phyloP scores from a whole-genome alignment of 2,888 invertebrate species.

The Chouioia cunea region DNA sequence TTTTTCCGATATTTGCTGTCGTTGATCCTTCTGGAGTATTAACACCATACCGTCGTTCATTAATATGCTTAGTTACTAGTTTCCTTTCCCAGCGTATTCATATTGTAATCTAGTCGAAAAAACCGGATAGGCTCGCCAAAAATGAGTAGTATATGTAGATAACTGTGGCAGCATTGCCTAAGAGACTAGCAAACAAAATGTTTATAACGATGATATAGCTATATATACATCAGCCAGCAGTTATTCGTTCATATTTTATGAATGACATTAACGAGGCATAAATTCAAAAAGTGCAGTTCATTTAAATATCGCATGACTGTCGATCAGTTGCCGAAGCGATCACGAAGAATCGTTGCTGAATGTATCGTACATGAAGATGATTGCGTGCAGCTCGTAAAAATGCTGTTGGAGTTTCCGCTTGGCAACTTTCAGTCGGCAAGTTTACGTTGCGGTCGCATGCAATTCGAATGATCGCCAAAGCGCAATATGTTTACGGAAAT shows the following conservation, averaged over 20 bases:
- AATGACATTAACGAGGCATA: too few species aligned
- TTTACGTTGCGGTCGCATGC: constrained; percentile 40
- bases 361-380: constrained; percentile 20
- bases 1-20: not conserved
- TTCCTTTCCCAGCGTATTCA: constrained; percentile 18
- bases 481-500: constrained; percentile 48
- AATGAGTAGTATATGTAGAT: too few species aligned
- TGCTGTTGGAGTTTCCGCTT: constrained; percentile 39
- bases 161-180: too few species aligned
- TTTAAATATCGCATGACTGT: too few species aligned
- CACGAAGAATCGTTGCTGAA: constrained; percentile 3
- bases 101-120: not conserved
- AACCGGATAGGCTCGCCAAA: constrained; percentile 22
- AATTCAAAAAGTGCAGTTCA: too few species aligned
- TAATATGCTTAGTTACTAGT: constrained; percentile 9
- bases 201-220: too few species aligned
- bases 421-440: constrained; percentile 20
- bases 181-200: too few species aligned
- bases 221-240: too few species aligned
- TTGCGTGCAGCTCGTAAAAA: constrained; percentile 35
- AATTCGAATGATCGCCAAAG: constrained; percentile 42
- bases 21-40: constrained; percentile 26
- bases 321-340: constrained; percentile 26
- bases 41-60: constrained; percentile 20
- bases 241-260: too few species aligned